phyloP scores from a whole-genome alignment of 2,888 invertebrate species.

The Scrobipalpa costella region DNA sequence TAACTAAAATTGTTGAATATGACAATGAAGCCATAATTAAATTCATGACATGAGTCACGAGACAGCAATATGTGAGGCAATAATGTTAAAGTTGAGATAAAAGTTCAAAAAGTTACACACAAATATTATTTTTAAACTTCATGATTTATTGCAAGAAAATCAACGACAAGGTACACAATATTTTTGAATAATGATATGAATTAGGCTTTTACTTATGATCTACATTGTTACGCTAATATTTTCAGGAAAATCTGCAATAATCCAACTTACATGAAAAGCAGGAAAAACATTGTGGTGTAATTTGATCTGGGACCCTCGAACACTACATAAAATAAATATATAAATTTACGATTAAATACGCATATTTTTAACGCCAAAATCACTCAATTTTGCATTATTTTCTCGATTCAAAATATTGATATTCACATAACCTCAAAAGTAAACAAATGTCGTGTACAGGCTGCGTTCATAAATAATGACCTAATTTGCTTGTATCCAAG shows the following conservation, averaged over 20 bases:
- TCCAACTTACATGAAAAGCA: conserved; percentile 1
- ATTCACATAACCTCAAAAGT: conserved; percentile 19
- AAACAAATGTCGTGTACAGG: conserved; percentile 19
- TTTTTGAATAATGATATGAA: not conserved
- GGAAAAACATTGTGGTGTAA: conserved; percentile 4
- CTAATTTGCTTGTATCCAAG: not conserved
- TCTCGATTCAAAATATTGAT: conserved; percentile 13
- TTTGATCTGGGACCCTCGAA: not conserved
- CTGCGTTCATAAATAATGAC: conserved; percentile 22
- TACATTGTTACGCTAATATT: not conserved
- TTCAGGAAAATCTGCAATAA: not conserved
- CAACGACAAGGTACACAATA: too few species aligned
- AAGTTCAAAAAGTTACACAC: too few species aligned
- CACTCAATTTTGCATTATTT: not conserved
- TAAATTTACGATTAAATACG: too few species aligned
- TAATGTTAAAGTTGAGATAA: too few species aligned
- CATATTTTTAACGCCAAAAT: not conserved
- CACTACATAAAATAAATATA: not conserved
- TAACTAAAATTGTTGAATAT: too few species aligned
- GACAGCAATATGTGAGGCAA: too few species aligned
- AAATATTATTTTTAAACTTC: too few species aligned
- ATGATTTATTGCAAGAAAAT: too few species aligned
- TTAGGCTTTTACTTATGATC: not conserved
- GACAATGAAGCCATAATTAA: too few species aligned
- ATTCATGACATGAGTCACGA: too few species aligned